Conservation (phyloP, 1,140 invertebrate species). For the Trichonephila clavipes region DNA sequence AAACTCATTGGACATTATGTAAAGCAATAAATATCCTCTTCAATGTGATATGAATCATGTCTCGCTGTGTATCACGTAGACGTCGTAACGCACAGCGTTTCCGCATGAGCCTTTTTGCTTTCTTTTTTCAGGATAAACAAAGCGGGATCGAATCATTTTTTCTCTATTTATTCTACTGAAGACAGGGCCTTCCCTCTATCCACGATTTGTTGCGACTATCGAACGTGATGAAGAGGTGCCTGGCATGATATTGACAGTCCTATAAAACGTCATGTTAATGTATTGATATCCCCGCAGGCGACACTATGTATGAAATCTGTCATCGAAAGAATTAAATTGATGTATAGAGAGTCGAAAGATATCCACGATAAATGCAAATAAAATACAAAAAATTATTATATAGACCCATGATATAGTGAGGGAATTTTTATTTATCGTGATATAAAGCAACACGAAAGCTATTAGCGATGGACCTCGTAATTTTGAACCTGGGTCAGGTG, state of each 20-base stretch:
- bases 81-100: slow-evolving; percentile 38
- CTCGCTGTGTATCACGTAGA: slow-evolving; percentile 43
- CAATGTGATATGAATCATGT: slow-evolving; percentile 66
- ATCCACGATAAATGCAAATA: too few species aligned
- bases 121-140: neutral
- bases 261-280: neutral
- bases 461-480: too few species aligned
- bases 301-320: too few species aligned
- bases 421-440: too few species aligned
- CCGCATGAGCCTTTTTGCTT: neutral
- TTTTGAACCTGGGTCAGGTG: too few species aligned
- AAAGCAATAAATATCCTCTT: slow-evolving; percentile 64
- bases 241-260: neutral
- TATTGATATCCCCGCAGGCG: neutral
- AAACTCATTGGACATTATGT: slow-evolving; percentile 56
- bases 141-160: neutral
- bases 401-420: too few species aligned
- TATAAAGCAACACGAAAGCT: too few species aligned
- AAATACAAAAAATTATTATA: too few species aligned
- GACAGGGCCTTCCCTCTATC: neutral
- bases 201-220: slow-evolving; percentile 2
- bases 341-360: too few species aligned
- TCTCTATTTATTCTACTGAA: slow-evolving; percentile 33
- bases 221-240: neutral
- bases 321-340: too few species aligned